Evolutionary conservation across 2,113 vertebrate genomes (phyloP), one percentile per base, ranked within the genome.

Genomic region (Eulemur macaco): DNA sequence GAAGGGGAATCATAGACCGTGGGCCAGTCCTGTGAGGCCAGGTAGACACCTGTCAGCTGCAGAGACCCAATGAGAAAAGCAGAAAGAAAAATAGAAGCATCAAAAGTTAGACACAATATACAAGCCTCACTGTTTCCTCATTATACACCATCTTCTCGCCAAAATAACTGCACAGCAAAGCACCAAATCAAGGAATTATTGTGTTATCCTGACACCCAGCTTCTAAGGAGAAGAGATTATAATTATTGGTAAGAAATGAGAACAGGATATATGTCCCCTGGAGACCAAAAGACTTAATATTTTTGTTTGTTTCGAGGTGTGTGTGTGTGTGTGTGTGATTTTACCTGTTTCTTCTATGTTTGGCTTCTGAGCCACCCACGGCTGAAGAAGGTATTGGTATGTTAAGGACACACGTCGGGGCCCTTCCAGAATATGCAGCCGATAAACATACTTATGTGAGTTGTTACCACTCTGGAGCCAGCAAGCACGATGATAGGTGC

Each of bases 111-210:
- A 52, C 20, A 10, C 29, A 8, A 56, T n/a, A 58, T 10, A 34
- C 12, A 34, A 71, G 81, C 27, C 31, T 95, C 82, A 77, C n/a
- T 56, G 47, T 18, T 15, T 90, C 34, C 39, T 56, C 89, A 54
- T 52, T 12, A 69, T 50, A 85, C 89, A 27, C n/a, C 54, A 60
- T 42, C 60, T 63, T 60, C 64, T 94, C 50, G 15, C 45, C 37
- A 74, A 77, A 91, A 96, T 37, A 63, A 97, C 37, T 77, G 50
- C 45, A 84, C 27, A 47, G 9, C 39, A 92, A 85, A 96, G 77
- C 20, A 17, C 42, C 84, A 81, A 89, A 29, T 60, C 76, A 71
- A 87, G 69, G 42, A 69, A 47, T 78, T 31, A 78, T 8, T 77
- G 20, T 45, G 74, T 54, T 96, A 68, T 66, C 15, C 18, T 54